These are phyloP conservation scores for Polia nebulosa DNA, from an alignment of 2,888 invertebrate genomes.

Conservation along the genomic window DNA sequence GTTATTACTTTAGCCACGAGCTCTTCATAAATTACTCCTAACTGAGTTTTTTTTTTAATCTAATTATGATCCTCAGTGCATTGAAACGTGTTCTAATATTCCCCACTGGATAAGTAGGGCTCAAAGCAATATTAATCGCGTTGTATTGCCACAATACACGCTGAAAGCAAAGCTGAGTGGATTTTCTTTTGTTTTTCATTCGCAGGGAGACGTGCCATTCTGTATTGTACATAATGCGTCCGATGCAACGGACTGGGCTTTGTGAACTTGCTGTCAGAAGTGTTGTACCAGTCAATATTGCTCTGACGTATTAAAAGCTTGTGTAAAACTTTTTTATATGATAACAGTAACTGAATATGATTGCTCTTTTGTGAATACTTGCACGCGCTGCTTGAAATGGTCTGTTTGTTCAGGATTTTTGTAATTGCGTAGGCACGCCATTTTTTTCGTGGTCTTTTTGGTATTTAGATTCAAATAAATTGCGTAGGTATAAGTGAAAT, in stretches of 20 bases:
- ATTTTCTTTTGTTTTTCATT: constrained; percentile 69
- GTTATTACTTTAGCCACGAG: too few species aligned
- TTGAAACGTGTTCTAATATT: constrained; percentile 16
- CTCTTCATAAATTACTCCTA: background rate
- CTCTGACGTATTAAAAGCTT: constrained; percentile 1
- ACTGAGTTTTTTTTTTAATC: background rate
- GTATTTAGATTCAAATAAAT: background rate
- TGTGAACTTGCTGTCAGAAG: constrained; percentile 58
- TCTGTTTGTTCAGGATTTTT: constrained; percentile 33
- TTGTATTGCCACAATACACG: constrained; percentile 48
- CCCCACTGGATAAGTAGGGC: constrained; percentile 26
- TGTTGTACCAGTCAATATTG: constrained; percentile 34
- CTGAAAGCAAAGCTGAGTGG: constrained; percentile 53
- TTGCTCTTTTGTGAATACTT: constrained; percentile 3
- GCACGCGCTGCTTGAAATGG: background rate
- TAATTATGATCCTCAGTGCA: constrained; percentile 4
- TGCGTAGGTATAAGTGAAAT: background rate
- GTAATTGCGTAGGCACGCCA: background rate
- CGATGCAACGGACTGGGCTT: constrained; percentile 61
- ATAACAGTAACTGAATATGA: background rate
- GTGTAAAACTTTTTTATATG: background rate
- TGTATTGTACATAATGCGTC: constrained; percentile 68
- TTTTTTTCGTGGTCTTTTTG: constrained; percentile 1
- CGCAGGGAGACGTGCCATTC: constrained; percentile 48
- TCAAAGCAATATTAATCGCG: constrained; percentile 58